Evolutionary conservation across 2,888 invertebrate species (phyloP).

Genomic region (Leucozona laternaria): DNA sequence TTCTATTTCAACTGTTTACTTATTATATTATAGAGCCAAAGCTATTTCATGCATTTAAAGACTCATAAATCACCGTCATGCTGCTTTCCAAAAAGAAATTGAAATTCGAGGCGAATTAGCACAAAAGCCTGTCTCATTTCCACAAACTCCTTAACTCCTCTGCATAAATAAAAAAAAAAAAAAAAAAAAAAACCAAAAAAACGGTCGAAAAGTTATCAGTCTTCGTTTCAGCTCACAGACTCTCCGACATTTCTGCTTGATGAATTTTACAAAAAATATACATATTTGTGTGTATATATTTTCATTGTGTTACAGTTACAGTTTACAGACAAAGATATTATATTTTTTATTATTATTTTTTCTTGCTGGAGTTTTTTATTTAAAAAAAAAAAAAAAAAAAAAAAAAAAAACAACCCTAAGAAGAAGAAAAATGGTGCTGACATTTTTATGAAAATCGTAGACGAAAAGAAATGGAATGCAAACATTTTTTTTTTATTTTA

Average conservation of each 20-base stretch:
- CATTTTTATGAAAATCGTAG: slow-evolving; percentile 42
- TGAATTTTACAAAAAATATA: slow-evolving; percentile 35
- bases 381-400: not conserved
- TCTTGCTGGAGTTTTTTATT: slow-evolving; percentile 19
- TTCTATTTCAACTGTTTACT: not conserved
- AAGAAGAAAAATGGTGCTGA: slow-evolving; percentile 27
- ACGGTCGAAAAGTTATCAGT: slow-evolving; percentile 60
- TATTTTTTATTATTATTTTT: slow-evolving; percentile 11
- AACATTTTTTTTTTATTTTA: slow-evolving; percentile 18
- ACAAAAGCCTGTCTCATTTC: not conserved
- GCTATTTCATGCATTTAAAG: slow-evolving; percentile 8
- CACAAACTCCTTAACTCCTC: slow-evolving; percentile 5
- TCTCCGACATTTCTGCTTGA: slow-evolving; percentile 55
- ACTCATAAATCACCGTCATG: slow-evolving; percentile 25
- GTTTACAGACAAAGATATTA: not conserved
- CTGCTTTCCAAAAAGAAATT: not conserved
- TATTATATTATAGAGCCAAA: not conserved
- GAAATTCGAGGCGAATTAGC: slow-evolving; percentile 1
- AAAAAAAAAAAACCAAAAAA: not conserved
- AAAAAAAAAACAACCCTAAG: not conserved
- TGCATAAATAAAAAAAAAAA: not conserved
- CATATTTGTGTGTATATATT: not conserved
- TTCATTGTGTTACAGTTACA: slow-evolving; percentile 17
- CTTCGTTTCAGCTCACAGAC: slow-evolving; percentile 52
- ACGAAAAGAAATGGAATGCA: slow-evolving; percentile 37